A percentile compares a stretch with the other conserved stretches of the same genome.
Conservation (phyloP, 2,113 vertebrate species). For the Tragelaphus scriptus region DNA sequence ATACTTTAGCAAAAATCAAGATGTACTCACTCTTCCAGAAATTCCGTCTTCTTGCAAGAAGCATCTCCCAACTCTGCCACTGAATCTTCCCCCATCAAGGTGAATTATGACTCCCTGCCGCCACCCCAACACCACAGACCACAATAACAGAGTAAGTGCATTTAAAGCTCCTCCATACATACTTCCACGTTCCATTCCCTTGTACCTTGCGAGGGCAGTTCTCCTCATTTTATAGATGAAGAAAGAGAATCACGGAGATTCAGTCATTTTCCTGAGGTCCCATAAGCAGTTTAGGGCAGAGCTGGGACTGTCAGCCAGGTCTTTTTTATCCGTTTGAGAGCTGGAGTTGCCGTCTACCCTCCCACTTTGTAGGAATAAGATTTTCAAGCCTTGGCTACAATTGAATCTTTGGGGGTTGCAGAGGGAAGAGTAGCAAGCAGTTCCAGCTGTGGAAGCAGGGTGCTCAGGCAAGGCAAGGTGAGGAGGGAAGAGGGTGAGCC, state of each 20-base stretch:
- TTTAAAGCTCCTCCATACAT: background rate
- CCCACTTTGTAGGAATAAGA: background rate
- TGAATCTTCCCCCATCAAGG: background rate
- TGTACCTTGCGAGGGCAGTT: background rate
- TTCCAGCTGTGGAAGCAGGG: background rate
- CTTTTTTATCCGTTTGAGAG: background rate
- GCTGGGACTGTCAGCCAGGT: background rate
- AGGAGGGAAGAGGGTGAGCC: fast-evolving
- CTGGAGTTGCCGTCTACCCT: fast-evolving
- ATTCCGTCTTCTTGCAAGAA: background rate
- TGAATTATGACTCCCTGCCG: background rate
- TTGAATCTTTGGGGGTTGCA: background rate
- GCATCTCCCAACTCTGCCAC: background rate
- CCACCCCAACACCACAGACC: no score
- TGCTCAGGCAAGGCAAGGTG: background rate
- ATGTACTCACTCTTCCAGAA: background rate
- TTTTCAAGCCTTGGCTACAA: background rate
- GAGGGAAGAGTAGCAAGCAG: background rate
- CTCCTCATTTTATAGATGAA: background rate
- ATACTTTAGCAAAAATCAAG: background rate
- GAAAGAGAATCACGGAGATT: background rate
- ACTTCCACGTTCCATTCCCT: background rate
- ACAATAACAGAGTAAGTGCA: background rate
- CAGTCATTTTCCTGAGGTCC: background rate
- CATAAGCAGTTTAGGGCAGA: background rate